Base-by-base conservation (phyloP, 2,113 vertebrate species). In the Microcebus griseorufus region DNA sequence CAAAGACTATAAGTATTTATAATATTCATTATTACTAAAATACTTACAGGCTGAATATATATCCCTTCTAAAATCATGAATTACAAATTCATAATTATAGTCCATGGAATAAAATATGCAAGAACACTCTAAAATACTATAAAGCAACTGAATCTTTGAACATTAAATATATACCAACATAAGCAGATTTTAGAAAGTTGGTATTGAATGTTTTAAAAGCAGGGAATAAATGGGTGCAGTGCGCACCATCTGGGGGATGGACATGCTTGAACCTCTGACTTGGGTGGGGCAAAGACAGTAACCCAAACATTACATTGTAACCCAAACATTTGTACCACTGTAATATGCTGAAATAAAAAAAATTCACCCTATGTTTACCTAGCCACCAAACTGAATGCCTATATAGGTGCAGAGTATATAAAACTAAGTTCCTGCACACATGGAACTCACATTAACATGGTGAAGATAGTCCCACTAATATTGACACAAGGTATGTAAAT, bases 101-200 rank as follows among this genome's bases (percentile, higher is more conserved):
- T 83, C 37, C 70, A 91, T 23, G 27, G 53, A 88, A 91, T 95
- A 96, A 94, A 93, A 64, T 53, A 80, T 60, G n/a, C 14, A 73
- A 90, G 42, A 23, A 93, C 45, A 87, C 37, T 34, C 65, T 48
- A 53, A 78, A 92, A 92, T 89, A 64, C 20, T 45, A 75, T 58
- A 55, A 92, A 76, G 42, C 22, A 70, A 20, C 0, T 93, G 72
- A 89, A 93, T 80, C 5, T 39, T 70, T 84, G 18, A 86, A 64
- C 27, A 82, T 83, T 91, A 85, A 97, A 95, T 93, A 48, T 75
- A 53, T 3, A 90, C 10, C 39, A 94, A n/a, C 0, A 11, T 48
- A 83, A 62, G 20, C 55, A 91, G 17, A 78, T 75, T 84, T 97
- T 85, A 60, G 42, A 96, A 96, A 39, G 34, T 45, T 32, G 39